Base-by-base conservation (phyloP, 2,797 vertebrate species). In the Malurus leucopterus region DNA sequence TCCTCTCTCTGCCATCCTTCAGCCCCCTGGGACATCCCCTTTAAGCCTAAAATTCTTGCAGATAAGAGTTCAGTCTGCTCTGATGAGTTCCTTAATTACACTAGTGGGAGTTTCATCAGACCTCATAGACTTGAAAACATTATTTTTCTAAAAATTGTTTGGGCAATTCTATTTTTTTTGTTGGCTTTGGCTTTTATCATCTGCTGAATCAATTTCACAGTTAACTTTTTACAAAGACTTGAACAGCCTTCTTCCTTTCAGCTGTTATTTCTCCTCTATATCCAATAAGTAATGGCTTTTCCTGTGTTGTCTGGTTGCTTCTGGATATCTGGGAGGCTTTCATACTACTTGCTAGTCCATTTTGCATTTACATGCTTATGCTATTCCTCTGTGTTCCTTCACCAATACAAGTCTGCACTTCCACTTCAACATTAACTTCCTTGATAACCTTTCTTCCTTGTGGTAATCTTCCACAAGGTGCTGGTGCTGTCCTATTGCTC, bases 81-180 rank as follows among this genome's bases (percentile, higher is more conserved):
- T 91, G 68, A 78, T 71, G 91, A 79, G 69, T 80, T 84, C 81
- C 72, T 88, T 89, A 91, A 94, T 88, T 91, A 74, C 3, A 5
- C 23, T 54, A 74, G 29, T 30, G 36, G 74, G 62, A 76, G 16
- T 86, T 92, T 64, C 72, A 84, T 79, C 30, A 65, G 64, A 29
- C 40, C 24, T 68, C 27, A 34, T 64, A 53, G 61, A 54, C 40
- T 78, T 69, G 38, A 72, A 95, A 86, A 50, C n/a, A 38, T 71
- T 80, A 29, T 76, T 81, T 88, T 77, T 55, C 90, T 91, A 77
- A 73, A 82, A 90, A 40, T 11, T 54, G 3, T 71, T 86, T 29
- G 8, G 38, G 46, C 22, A 26, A 46, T 71, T 76, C 2, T 77
- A 75, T 34, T 9, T 1, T 8, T 77, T 44, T 46, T 50, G 47